Base-by-base conservation (phyloP, 1,140 invertebrate species). In the Pseudomyrmex gracilis region DNA sequence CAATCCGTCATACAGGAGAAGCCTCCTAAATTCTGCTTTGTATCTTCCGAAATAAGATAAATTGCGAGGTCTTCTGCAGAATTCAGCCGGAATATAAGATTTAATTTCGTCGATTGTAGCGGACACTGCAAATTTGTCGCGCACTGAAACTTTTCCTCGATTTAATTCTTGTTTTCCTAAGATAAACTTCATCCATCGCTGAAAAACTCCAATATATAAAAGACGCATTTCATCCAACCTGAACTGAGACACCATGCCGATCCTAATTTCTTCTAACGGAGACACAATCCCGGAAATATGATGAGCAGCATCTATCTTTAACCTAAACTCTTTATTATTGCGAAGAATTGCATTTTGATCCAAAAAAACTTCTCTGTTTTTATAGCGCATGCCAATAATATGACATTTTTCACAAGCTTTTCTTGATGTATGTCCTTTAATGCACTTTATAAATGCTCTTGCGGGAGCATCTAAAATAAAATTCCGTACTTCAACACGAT, bases 261-360 rank as follows among this genome's bases (percentile, higher is more conserved):
- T 63, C 43, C 61, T 24, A 63, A 63, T 63, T 9, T 7, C 24
- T 63, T 63, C 61, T 63, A 63, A 63, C n/a, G 61, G 24, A 43
- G 61, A 63, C 15, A 10, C 15, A 5, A 9, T n/a, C 0, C 53
- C 53, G n/a, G 53, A 5, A 63, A 34, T 63, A 34, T 63, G 61
- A 43, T 63, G 61, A 7, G n/a, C 2, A 63, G 22, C 17, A 15
- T 63, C 15, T 63, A 7, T 17, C 34, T 63, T 15, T 8, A 12
- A 45, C 43, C 24, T 43, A 8, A 34, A 63, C n/a, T 55, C 1
- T 43, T 63, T 24, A 43, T 63, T 24, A 63, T 15, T n/a, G 1
- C 61, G 24, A 17, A 63, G 24, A 45, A 13, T 1, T 7, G 34
- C 61, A 63, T 63, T 9, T 4, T 15, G 9, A 1, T 45, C 61